A percentile compares a stretch with the other conserved stretches of the same genome.
These are phyloP conservation scores for Erpetoichthys calabaricus DNA, from an alignment of 2,797 vertebrate genomes.

Conservation along the genomic window DNA sequence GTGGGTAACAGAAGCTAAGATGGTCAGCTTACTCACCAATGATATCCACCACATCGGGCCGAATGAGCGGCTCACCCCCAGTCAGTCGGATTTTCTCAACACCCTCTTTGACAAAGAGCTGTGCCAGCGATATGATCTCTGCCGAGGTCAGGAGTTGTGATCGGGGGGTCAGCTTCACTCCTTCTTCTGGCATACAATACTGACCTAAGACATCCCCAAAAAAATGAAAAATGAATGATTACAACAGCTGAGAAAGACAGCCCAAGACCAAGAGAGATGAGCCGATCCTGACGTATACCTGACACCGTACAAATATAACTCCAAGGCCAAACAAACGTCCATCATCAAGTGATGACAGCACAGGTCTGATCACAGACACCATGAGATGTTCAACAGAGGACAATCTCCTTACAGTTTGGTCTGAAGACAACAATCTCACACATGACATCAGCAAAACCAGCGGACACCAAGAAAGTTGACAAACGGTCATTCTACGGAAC, in stretches of 20 bases:
- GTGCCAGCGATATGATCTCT: constrained; percentile 73
- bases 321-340: too few relatives aligned
- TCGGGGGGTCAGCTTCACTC: constrained; percentile 75
- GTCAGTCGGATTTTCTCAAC: constrained; percentile 90
- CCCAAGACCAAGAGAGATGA: background rate
- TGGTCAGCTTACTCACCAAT: constrained; percentile 50
- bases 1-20: too few relatives aligned
- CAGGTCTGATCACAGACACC: background rate
- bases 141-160: constrained; percentile 65
- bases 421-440: background rate
- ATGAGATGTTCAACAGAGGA: background rate
- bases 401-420: too few relatives aligned
- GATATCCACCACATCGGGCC: constrained; percentile 75
- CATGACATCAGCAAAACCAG: too few relatives aligned
- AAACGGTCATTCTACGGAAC: too few relatives aligned
- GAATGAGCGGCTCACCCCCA: constrained; percentile 88
- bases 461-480: too few relatives aligned
- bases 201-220: constrained; percentile 52
- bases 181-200: constrained; percentile 96
- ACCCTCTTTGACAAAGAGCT: constrained; percentile 78
- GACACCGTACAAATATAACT: too few relatives aligned
- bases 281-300: background rate
- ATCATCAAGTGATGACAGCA: too few relatives aligned
- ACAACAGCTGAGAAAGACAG: too few relatives aligned
- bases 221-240: background rate